Base-by-base conservation (phyloP, 2,888 invertebrate species). In the Scrobipalpa atriplicella region DNA sequence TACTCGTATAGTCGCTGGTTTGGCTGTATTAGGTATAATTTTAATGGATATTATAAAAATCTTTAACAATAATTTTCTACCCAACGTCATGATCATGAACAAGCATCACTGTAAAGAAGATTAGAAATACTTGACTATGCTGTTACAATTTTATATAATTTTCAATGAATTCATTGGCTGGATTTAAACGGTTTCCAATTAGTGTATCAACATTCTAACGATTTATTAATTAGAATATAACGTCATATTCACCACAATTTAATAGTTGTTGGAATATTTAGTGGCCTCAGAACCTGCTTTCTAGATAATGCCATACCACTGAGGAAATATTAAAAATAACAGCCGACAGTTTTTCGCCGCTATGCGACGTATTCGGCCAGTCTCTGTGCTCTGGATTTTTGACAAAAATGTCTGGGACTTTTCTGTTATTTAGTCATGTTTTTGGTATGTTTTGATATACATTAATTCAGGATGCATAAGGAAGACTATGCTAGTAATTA, bases 191-290 rank as follows among this genome's bases (percentile, higher is more conserved):
- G 54, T 54, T 18, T 19, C 10, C 21, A 18, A 52, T 52, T 54
- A 54, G 54, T 54, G 7, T n/a, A 16, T 47, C 47, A 47, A 47
- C 47, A 29, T 11, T 11, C n/a, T 56, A 56, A 56, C 56, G 13
- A 19, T 36, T 29, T 29, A 56, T 29, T 56, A 56, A 56, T 56
- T 36, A 29, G 29, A 29, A 56, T 56, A 13, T 29, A 56, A 29
- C n/a, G 56, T 56, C 56, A 56, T 36, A 0, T 8, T n/a, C 36
- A 56, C 52, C 52, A 0, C 18, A 11, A 29, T 56, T 56, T 54
- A 9, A 21, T 21, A 21, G 54, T 54, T 54, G 0, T 11, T 11
- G 10, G 47, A 47, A 47, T 47, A 47, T 47, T 47, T 16, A n/a
- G 16, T 47, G 3, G 13, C 6, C n/a, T 29, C n/a, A 10, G 7